Base-by-base conservation (phyloP, 2,797 vertebrate species). In the Pseudopleuronectes americanus region DNA sequence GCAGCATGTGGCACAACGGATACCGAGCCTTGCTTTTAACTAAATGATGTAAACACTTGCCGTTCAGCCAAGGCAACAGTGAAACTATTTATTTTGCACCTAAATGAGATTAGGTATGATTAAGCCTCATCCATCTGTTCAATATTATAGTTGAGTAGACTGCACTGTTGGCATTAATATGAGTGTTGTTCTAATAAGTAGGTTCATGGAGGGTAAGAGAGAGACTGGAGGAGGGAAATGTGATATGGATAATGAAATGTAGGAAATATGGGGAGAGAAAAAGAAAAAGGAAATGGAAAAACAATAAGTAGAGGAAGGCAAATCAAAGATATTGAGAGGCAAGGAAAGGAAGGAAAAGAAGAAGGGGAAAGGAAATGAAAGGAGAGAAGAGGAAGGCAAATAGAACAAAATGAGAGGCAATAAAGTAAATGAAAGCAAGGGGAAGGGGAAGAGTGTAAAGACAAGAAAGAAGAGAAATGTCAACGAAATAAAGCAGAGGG, bases 51-150 rank as follows among this genome's bases (percentile, higher is more conserved):
- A 76, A 72, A 79, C 70, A 71, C 70, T 68, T 66, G 8, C 23
- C 2, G 4, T 82, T 73, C 56, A 57, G 66, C 49, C 7, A 8
- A 67, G 55, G 68, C 73, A 68, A 70, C 68, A 69, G 53, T 47
- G 59, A 17, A 86, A 62, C 33, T 62, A 60, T 77, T 74, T 76
- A 8, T 79, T 76, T 74, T 74, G 48, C 51, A 60, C 69, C 64
- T 73, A 76, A 79, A 85, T 75, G 49, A 76, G 47, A 75, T 81
- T 59, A 83, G 68, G 52, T 68, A 74, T 83, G 71, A 81, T 79
- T 78, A 86, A 64, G 45, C 56, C 12, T 79, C 76, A 69, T 79
- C 83, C 74, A 77, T 87, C 70, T 83, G 82, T 73, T 86, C 47
- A 10, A 26, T 82, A 61, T 68, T 64, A 48, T 45, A 64, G 6